Conservation (phyloP, 2,888 invertebrate species). For the Dexiosoma caninum region DNA sequence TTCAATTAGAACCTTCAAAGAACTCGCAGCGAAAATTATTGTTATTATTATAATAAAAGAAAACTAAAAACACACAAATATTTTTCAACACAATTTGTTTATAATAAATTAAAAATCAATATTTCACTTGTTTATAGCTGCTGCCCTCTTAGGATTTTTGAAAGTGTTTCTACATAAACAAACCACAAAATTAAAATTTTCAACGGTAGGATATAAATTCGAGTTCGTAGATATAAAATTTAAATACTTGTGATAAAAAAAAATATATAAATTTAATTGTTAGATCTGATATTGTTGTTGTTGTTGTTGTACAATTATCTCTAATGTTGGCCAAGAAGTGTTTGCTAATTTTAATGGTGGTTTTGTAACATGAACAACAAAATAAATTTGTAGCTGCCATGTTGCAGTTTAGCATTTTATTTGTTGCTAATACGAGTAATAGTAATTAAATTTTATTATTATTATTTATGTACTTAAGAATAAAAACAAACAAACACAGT, state of each 20-base stretch:
- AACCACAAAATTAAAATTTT: background rate
- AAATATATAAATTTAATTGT: background rate
- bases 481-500: conserved; percentile 9
- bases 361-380: conserved; percentile 54
- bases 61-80: too few relatives aligned
- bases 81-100: too few relatives aligned
- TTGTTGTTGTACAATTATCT: background rate
- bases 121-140: conserved; percentile 2
- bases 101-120: conserved; percentile 63
- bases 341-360: conserved; percentile 44
- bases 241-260: conserved; percentile 32
- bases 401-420: conserved; percentile 10
- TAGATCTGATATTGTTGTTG: conserved; percentile 11
- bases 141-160: background rate
- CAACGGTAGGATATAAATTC: conserved; percentile 15
- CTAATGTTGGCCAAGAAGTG: conserved; percentile 22
- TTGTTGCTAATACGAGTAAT: conserved; percentile 23
- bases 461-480: conserved; percentile 28
- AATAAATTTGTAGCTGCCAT: conserved; percentile 36
- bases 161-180: conserved; percentile 51
- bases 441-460: conserved; percentile 45
- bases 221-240: conserved; percentile 3
- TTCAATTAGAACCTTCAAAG: too few relatives aligned
- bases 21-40: too few relatives aligned
- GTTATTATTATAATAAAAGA: too few relatives aligned